A percentile compares a stretch with the other conserved stretches of the same genome.
Conservation (phyloP, 2,888 invertebrate species). For the Hartigia nigra region DNA sequence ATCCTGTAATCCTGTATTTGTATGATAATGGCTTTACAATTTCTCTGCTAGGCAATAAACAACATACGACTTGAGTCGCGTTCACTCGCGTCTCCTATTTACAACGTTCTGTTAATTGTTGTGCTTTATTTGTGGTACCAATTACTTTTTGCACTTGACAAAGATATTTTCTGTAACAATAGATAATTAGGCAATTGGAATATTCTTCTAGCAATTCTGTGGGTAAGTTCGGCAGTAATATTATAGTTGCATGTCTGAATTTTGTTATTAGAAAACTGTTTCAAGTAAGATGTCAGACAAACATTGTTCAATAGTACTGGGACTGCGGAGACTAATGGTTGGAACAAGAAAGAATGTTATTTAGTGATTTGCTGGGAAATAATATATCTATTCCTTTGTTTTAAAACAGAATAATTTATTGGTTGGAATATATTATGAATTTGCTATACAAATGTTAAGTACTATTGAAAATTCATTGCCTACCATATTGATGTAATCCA, state of each 20-base stretch:
- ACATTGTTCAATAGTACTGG: no score
- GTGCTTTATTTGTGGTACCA: neutral
- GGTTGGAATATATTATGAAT: slow-evolving; percentile 9
- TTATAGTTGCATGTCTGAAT: neutral
- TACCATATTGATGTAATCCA: slow-evolving; percentile 61
- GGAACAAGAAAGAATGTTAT: neutral
- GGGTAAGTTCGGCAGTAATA: neutral
- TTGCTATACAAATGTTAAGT: slow-evolving; percentile 12
- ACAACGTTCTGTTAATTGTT: neutral
- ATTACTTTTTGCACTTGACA: neutral
- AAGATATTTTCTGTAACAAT: neutral
- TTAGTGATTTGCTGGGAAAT: neutral
- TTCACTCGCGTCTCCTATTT: neutral
- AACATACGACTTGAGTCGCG: slow-evolving; percentile 1
- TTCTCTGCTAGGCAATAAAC: slow-evolving; percentile 5
- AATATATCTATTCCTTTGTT: neutral
- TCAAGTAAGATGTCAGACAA: neutral
- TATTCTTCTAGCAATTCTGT: neutral
- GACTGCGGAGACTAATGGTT: neutral
- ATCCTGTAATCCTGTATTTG: neutral
- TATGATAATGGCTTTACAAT: neutral
- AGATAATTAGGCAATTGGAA: neutral
- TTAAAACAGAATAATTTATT: neutral
- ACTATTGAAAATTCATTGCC: slow-evolving; percentile 17
- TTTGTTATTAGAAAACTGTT: neutral